These are phyloP conservation scores for Slavum lentiscoides DNA, from an alignment of 2,888 invertebrate genomes.

Conservation along the genomic window DNA sequence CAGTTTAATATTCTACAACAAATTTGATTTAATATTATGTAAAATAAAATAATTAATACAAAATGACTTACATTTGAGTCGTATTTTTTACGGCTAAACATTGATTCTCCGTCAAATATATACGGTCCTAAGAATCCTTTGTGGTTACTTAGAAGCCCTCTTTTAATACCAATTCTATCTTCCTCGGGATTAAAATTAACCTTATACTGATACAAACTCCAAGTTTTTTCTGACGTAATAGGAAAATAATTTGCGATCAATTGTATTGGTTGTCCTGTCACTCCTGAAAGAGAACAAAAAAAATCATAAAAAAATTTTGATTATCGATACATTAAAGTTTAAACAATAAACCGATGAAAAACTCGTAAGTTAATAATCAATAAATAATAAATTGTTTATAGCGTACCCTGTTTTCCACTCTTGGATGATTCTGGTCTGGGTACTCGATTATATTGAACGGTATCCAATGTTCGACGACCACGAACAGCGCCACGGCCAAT, in stretches of 20 bases:
- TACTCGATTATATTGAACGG: background rate
- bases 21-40: background rate
- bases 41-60: background rate
- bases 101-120: conserved; percentile 74
- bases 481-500: conserved; percentile 7
- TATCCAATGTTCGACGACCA: background rate
- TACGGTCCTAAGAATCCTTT: conserved; percentile 66
- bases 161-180: conserved; percentile 68
- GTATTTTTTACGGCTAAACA: conserved; percentile 68
- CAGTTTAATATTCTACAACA: conserved; percentile 39
- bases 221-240: conserved; percentile 66
- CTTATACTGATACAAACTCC: conserved; percentile 75
- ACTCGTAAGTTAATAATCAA: background rate
- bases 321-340: background rate
- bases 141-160: conserved; percentile 66
- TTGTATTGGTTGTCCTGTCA: conserved; percentile 62
- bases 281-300: conserved; percentile 61
- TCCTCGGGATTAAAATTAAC: conserved; percentile 76
- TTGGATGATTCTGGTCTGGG: background rate
- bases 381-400: background rate
- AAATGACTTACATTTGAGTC: conserved; percentile 60
- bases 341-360: background rate
- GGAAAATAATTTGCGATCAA: conserved; percentile 73
- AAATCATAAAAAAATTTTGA: background rate
- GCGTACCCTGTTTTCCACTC: conserved; percentile 12